Evolutionary conservation across 2,888 invertebrate genomes (phyloP), one percentile per base, ranked within the genome.

Genomic region (Emesis furor): DNA sequence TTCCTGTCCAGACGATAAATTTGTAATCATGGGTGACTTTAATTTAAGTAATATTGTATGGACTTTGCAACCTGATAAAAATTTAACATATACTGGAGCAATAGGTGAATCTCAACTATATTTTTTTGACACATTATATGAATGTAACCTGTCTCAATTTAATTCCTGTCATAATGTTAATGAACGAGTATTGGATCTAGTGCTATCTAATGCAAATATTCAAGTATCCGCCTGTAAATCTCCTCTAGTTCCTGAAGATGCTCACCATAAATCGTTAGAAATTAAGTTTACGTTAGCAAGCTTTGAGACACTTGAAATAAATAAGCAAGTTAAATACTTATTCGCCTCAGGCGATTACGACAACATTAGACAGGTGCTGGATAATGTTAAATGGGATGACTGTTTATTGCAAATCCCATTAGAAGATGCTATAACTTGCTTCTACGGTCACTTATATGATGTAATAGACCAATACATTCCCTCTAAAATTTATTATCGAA

Each of bases 201-300:
- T 74, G 30, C 24, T 79, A 12, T 71, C 39, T 37, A 77, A 71
- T 59, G 10, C 55, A 2, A 32, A 42, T 12, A 17, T 35, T 14
- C 2, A 14, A 7, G 62, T 77, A 2, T 5, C 17, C 6, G 37
- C 10, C 7, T 59, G 69, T 76, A 35, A n/a, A 12, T 59, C 59
- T 1, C 62, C 73, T 6, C 24, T 78, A n/a, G 78, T 78, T 24
- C 24, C 74, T 24, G 78, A 79, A 69, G 78, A 79, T 74, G 68
- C 51, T 7, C 69, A 78, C 42, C 78, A 78, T 30, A 73, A 73
- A 73, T 79, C 74, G 8, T 39, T 74, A 12, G 30, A 65, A 37
- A 55, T 76, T n/a, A 10, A 8, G n/a, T 14, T 73, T 32, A 32
- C 30, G 2, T 55, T 37, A 51, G 32, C n/a, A n/a, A 62, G 24